Evolutionary conservation across 2,888 invertebrate species (phyloP), one percentile per base, ranked within the genome.

Genomic region (Eudasyphora cyanicolor): DNA sequence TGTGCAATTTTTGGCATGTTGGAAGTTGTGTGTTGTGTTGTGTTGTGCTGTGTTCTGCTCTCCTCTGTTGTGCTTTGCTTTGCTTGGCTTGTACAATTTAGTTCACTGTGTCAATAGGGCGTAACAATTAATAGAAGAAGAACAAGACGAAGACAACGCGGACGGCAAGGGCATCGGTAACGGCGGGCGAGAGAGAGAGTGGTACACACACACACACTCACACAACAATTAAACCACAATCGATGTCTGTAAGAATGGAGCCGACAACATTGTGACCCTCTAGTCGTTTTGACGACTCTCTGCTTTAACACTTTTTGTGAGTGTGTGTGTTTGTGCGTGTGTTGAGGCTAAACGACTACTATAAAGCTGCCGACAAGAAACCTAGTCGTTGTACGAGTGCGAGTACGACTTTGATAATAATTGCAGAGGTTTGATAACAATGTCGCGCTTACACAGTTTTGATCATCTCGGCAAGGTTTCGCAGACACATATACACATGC

Each of bases 101-200:
- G 84, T 77, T 81, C 78, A 84, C 78, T 84, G 35, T 84, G 84
- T 84, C 84, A 84, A 84, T 84, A 84, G 84, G 81, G 84, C 84
- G 84, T 84, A 84, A 84, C 84, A 84, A 84, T 84, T 84, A 84
- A 84, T 76, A 76, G 69, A 74, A 82, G 54, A 49, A 64, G 38
- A 64, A 64, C 49, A 35, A 70, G 10, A 38, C 29, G 24, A 64
- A 19, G 38, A 38, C 38, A 12, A 64, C 38, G n/a, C 1, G 8
- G 21, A 64, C 64, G 14, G 19, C 19, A 1, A n/a, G 1, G 21
- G 27, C 17, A 8, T n/a, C n/a, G n/a, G n/a, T n/a, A n/a, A n/a
- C n/a, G n/a, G n/a, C n/a, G n/a, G n/a, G n/a, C n/a, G n/a, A n/a
- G n/a, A n/a, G n/a, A n/a, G n/a, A n/a, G n/a, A n/a, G n/a, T n/a